Base-by-base conservation (phyloP, 2,797 vertebrate species). In the Pyrocephalus nanus region DNA sequence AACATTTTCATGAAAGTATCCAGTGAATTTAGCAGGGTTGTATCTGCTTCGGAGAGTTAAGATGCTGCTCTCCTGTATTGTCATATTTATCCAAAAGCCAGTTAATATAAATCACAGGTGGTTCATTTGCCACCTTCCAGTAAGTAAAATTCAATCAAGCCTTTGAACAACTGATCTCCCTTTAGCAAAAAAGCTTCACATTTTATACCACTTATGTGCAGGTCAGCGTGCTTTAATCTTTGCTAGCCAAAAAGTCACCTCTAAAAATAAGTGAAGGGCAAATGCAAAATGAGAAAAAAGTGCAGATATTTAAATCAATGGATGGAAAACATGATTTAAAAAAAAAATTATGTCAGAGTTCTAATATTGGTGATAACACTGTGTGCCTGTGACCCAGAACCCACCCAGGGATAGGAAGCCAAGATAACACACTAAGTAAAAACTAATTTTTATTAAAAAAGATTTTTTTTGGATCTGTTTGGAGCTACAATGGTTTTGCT, bases 211-310 rank as follows among this genome's bases (percentile, higher is more conserved):
- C 29, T 86, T 84, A 17, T 53, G 82, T 88, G 88, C 88, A 93
- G 75, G 90, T 80, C 92, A 95, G 74, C 11, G 26, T 67, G 69
- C 48, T 90, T 93, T 85, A 67, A 74, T 74, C 5, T 9, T 72
- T 75, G 30, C 47, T 61, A 72, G 27, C 83, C 79, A 55, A 66
- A 86, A 90, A 67, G 60, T 42, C 86, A 86, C 75, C 69, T 80
- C 75, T 85, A 80, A 94, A 85, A 90, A 30, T 36, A 86, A 51
- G 60, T 32, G 90, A 83, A 95, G 72, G 86, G 57, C 76, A 91
- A 90, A 67, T 57, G 57, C 69, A 74, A 86, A 90, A 55, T 71
- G 74, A 73, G 67, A 90, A 76, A 58, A 26, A 51, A 86, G 40
- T 38, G 36, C 67, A 66, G 79, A 71, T 30, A 21, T 87, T 82